phyloP scores from a whole-genome alignment of 2,888 invertebrate genomes.

The Hirtodrosophila confusa region DNA sequence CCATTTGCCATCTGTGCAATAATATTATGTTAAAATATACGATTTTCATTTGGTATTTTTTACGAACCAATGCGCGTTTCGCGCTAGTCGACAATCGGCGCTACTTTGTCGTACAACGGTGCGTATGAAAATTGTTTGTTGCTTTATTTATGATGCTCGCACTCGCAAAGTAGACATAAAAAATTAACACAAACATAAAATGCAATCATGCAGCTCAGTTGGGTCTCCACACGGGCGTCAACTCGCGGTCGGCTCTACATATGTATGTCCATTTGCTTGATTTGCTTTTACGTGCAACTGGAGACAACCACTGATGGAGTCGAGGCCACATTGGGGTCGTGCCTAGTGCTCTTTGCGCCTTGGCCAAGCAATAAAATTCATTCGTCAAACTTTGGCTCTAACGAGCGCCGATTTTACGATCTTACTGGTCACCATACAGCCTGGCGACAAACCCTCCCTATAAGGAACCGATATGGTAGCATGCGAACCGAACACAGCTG shows the following conservation, averaged over 20 bases:
- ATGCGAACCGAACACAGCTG: slow-evolving; percentile 36
- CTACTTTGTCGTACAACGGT: slow-evolving; percentile 66
- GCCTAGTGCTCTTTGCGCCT: slow-evolving; percentile 17
- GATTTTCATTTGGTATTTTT: slow-evolving; percentile 67
- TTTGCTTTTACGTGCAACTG: slow-evolving; percentile 73
- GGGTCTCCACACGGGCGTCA: slow-evolving; percentile 23
- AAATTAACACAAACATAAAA: slow-evolving; percentile 78
- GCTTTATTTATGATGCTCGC: slow-evolving; percentile 70
- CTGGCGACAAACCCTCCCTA: slow-evolving; percentile 2
- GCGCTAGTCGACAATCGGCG: slow-evolving; percentile 49
- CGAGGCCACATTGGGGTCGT: slow-evolving; percentile 25
- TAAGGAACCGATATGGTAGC: background rate
- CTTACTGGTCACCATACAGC: slow-evolving; percentile 35
- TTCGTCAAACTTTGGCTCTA: slow-evolving; percentile 73
- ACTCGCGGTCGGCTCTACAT: slow-evolving; percentile 23
- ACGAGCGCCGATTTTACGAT: slow-evolving; percentile 74
- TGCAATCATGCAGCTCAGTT: slow-evolving; percentile 75
- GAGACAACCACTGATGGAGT: slow-evolving; percentile 51
- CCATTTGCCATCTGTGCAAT: slow-evolving; percentile 60
- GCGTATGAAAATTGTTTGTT: slow-evolving; percentile 81
- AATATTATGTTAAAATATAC: slow-evolving; percentile 80
- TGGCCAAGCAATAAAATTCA: slow-evolving; percentile 69
- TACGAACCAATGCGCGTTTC: slow-evolving; percentile 51
- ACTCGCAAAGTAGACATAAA: slow-evolving; percentile 72
- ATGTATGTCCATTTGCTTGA: slow-evolving; percentile 73